Percentiles rank a stretch among this genome's conserved stretches.
Conservation (phyloP, 2,797 vertebrate genomes). For the Semotilus atromaculatus region DNA sequence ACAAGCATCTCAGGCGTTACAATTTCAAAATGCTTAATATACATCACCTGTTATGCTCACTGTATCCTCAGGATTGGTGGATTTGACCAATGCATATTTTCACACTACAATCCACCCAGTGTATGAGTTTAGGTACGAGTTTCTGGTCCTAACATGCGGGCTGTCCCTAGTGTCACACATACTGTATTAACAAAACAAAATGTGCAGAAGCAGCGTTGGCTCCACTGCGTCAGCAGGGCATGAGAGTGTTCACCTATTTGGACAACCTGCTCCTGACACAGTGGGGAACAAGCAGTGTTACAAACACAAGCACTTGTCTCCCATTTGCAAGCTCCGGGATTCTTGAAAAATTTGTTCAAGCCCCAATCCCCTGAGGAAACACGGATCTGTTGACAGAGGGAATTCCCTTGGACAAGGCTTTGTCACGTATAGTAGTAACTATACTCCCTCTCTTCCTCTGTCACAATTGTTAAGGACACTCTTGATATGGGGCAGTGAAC, state of each 20-base stretch:
- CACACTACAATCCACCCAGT: background rate
- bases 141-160: background rate
- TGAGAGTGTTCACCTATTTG: background rate
- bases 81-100: background rate
- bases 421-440: too few relatives aligned
- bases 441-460: too few relatives aligned
- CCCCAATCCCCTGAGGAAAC: too few relatives aligned
- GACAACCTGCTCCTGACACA: background rate
- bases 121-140: background rate
- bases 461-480: too few relatives aligned
- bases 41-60: background rate
- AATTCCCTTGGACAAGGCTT: too few relatives aligned
- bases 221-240: too few relatives aligned
- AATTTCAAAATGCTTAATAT: background rate
- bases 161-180: background rate
- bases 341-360: background rate
- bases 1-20: too few relatives aligned
- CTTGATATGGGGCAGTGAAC: background rate
- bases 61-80: background rate
- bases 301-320: background rate
- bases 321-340: background rate
- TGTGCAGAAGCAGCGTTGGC: background rate
- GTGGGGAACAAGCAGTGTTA: background rate
- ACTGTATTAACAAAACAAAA: background rate
- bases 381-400: too few relatives aligned